phyloP scores from a whole-genome alignment of 1,140 invertebrate genomes.

The Pectinophora gossypiella region DNA sequence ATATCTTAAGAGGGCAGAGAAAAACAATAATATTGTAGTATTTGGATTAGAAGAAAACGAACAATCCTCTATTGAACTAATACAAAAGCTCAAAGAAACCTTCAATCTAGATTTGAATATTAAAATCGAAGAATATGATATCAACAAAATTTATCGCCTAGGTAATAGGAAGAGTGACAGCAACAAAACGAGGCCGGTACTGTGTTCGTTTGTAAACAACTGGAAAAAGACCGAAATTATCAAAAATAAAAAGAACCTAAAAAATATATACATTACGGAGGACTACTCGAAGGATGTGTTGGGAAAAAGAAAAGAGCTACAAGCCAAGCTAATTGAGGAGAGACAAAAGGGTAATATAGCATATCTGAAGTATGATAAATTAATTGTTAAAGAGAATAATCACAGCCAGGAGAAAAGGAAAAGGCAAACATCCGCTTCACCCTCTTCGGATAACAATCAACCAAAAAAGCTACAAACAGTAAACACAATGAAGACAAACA shows the following conservation, averaged over 20 bases:
- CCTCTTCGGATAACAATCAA: not conserved
- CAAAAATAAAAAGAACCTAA: conserved; percentile 18
- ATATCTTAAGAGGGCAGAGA: conserved; percentile 21
- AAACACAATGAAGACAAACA: not conserved
- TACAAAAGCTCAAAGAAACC: conserved; percentile 26
- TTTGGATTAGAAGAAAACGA: conserved; percentile 27
- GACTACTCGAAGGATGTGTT: conserved; percentile 16
- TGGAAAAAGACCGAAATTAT: conserved; percentile 34
- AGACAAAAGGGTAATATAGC: conserved; percentile 6
- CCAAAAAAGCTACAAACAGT: not conserved
- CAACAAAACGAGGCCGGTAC: conserved; percentile 21
- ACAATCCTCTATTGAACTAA: conserved; percentile 20
- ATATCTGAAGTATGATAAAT: conserved; percentile 12
- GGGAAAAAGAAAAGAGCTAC: conserved; percentile 14
- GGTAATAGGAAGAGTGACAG: conserved; percentile 21
- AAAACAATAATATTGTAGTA: conserved; percentile 29
- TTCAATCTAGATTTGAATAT: conserved; percentile 14
- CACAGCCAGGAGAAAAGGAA: conserved; percentile 5
- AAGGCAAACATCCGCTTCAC: not conserved
- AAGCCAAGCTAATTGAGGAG: conserved; percentile 16
- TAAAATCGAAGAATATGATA: conserved; percentile 22
- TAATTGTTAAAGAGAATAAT: conserved; percentile 9
- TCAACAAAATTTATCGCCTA: conserved; percentile 21
- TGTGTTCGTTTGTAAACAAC: conserved; percentile 18
- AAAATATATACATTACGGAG: conserved; percentile 19